phyloP scores from a whole-genome alignment of 92 coral and sea anemone genomes.

The Palythoa grandiflora region DNA sequence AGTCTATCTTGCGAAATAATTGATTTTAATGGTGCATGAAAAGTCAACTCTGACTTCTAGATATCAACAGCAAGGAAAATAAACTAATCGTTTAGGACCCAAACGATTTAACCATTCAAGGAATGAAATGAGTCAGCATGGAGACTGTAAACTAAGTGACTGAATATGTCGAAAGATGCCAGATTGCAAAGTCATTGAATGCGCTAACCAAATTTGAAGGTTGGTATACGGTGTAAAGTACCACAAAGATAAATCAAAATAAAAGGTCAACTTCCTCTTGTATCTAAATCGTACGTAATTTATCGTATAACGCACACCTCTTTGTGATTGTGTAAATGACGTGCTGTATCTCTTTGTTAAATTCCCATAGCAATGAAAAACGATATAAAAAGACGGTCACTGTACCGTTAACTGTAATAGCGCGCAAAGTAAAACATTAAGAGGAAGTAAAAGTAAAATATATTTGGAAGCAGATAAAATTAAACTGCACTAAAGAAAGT shows the following conservation, averaged over 20 bases:
- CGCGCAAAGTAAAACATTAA: neutral
- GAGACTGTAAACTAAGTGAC: neutral
- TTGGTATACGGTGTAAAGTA: neutral
- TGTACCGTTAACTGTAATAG: neutral
- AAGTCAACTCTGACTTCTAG: neutral
- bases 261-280: neutral
- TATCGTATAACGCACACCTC: neutral
- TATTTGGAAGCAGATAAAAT: neutral
- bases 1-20: no score
- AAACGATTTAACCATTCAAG: neutral
- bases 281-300: neutral
- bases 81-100: neutral
- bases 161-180: neutral
- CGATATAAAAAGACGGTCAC: neutral
- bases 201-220: neutral
- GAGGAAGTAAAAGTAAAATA: neutral
- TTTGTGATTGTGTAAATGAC: no score
- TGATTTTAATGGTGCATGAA: neutral
- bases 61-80: neutral
- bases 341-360: neutral
- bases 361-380: neutral
- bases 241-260: neutral
- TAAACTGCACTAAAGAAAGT: no score
- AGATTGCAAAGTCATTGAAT: slow-evolving; percentile 16
- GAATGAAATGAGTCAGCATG: neutral